A percentile compares a stretch with the other conserved stretches of the same genome.
These are phyloP conservation scores for Cosmopolites sordidus DNA, from an alignment of 2,888 invertebrate genomes.

Conservation along the genomic window DNA sequence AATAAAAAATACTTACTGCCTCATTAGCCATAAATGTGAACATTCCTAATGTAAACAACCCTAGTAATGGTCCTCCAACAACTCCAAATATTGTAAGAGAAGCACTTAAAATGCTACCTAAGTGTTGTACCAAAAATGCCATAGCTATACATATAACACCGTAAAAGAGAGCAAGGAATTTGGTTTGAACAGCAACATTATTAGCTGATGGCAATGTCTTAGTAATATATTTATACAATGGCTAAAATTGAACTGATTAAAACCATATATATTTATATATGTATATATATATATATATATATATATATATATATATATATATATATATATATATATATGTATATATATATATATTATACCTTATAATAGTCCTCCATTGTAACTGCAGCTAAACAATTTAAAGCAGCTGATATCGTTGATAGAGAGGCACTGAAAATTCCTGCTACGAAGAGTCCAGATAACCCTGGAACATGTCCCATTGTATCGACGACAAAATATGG, in stretches of 20 bases:
- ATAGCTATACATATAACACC: slow-evolving; percentile 74
- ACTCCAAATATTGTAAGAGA: slow-evolving; percentile 83
- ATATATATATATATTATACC: slow-evolving; percentile 31
- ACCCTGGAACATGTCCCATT: slow-evolving; percentile 68
- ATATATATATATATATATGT: too few species aligned
- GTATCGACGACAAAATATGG: slow-evolving; percentile 74
- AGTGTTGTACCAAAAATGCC: slow-evolving; percentile 75
- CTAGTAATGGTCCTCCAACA: slow-evolving; percentile 82
- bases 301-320: too few species aligned
- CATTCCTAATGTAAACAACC: slow-evolving; percentile 83
- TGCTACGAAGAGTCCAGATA: slow-evolving; percentile 86
- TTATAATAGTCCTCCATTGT: slow-evolving; percentile 82
- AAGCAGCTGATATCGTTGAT: slow-evolving; percentile 85
- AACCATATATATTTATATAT: too few species aligned
- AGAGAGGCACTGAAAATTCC: slow-evolving; percentile 89
- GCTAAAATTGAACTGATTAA: slow-evolving; percentile 11
- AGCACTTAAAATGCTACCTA: slow-evolving; percentile 81
- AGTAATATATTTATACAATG: slow-evolving; percentile 31
- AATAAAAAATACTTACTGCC: slow-evolving; percentile 50
- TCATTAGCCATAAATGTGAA: slow-evolving; percentile 71
- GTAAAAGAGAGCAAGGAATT: slow-evolving; percentile 65
- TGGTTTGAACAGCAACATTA: slow-evolving; percentile 55
- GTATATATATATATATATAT: too few species aligned
- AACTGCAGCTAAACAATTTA: slow-evolving; percentile 87
- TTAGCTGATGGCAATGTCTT: slow-evolving; percentile 45